phyloP scores from a whole-genome alignment of 2,797 vertebrate species.

The Cirrhinus mrigala region DNA sequence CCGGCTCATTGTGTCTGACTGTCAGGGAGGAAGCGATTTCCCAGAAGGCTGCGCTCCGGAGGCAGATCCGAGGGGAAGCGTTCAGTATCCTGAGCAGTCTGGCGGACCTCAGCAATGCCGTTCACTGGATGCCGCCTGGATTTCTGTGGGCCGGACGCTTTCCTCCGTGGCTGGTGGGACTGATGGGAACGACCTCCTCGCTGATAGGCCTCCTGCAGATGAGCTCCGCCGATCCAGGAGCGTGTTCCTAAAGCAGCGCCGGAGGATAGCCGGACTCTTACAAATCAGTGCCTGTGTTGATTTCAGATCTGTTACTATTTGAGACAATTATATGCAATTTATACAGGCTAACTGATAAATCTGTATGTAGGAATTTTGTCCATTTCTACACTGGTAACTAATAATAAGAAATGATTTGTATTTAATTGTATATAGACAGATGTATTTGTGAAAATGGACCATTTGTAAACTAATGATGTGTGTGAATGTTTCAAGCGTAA shows the following conservation, averaged over 20 bases:
- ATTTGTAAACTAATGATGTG: not conserved
- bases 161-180: constrained; percentile 91
- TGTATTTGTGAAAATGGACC: not conserved
- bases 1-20: constrained; percentile 6
- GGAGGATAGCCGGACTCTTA: not conserved
- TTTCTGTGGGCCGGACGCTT: constrained; percentile 90
- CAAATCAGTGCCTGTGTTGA: not conserved
- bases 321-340: not conserved
- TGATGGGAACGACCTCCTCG: constrained; percentile 91
- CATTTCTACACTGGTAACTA: not conserved
- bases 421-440: not conserved
- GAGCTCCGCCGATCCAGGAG: constrained; percentile 56
- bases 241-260: constrained; percentile 13
- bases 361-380: not conserved
- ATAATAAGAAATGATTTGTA: not conserved
- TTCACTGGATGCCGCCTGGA: constrained; percentile 94
- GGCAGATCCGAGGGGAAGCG: constrained; percentile 77
- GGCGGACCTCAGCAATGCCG: constrained; percentile 88
- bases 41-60: constrained; percentile 63
- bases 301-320: not conserved
- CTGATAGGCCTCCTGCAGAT: constrained; percentile 86
- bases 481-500: not conserved
- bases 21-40: constrained; percentile 59
- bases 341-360: not conserved
- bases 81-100: constrained; percentile 79